Conservation (phyloP, 2,797 vertebrate species). For the Knipowitschia caucasica region DNA sequence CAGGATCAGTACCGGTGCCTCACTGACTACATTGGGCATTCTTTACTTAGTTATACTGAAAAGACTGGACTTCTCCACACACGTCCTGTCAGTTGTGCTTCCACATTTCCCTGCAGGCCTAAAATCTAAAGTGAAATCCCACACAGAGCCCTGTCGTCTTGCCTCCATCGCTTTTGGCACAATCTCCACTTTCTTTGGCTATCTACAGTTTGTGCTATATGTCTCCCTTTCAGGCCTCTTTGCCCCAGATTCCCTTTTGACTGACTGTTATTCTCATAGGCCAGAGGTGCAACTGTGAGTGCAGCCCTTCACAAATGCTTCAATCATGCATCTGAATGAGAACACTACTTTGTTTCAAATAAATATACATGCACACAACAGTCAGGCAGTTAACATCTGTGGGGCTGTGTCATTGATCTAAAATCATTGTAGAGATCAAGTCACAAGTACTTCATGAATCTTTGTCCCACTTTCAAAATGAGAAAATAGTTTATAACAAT, state of each 20-base stretch:
- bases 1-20: slow-evolving; percentile 58
- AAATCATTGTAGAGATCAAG: too few relatives aligned
- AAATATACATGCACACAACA: too few relatives aligned
- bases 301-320: slow-evolving; percentile 37
- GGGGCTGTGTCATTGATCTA: not conserved
- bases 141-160: slow-evolving; percentile 71
- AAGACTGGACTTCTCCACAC: slow-evolving; percentile 64
- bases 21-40: slow-evolving; percentile 48
- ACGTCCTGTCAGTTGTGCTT: slow-evolving; percentile 74
- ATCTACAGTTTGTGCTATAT: slow-evolving; percentile 67
- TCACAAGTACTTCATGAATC: not conserved
- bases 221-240: slow-evolving; percentile 69
- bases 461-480: too few relatives aligned
- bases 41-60: slow-evolving; percentile 68
- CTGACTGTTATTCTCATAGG: slow-evolving; percentile 57
- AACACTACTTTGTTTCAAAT: not conserved
- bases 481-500: too few relatives aligned
- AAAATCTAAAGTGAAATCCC: slow-evolving; percentile 74
- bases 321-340: slow-evolving; percentile 32
- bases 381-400: not conserved
- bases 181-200: slow-evolving; percentile 75
- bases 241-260: slow-evolving; percentile 70
- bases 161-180: slow-evolving; percentile 74
- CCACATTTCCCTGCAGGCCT: slow-evolving; percentile 69
- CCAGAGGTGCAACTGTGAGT: slow-evolving; percentile 60